Percentiles rank a stretch among this genome's conserved stretches.
Conservation (phyloP, 2,113 vertebrate species). For the Menura novaehollandiae region DNA sequence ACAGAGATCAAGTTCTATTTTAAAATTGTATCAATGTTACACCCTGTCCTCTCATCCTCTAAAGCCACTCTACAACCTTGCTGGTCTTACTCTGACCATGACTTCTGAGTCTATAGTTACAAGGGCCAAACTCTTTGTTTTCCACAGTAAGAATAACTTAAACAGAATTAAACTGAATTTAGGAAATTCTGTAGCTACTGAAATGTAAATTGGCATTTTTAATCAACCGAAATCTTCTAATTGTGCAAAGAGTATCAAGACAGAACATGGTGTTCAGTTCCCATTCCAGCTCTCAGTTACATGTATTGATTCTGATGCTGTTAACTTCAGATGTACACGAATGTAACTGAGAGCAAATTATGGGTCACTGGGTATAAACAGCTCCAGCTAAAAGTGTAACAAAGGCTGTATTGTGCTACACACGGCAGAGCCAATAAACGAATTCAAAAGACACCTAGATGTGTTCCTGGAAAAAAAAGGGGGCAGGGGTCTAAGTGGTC, state of each 20-base stretch:
- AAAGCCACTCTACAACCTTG: background rate
- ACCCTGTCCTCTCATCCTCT: background rate
- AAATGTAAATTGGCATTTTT: background rate
- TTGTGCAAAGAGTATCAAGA: background rate
- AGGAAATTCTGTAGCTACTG: background rate
- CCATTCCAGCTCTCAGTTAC: background rate
- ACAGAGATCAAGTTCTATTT: background rate
- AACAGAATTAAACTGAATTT: background rate
- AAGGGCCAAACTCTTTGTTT: background rate
- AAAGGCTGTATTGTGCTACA: slow-evolving; percentile 73
- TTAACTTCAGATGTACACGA: background rate
- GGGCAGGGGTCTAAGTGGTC: slow-evolving; percentile 38
- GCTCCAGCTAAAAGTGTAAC: slow-evolving; percentile 48
- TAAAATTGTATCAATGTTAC: background rate
- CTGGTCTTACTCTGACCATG: background rate
- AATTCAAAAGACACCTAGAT: slow-evolving; percentile 76
- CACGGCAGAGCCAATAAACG: slow-evolving; percentile 63
- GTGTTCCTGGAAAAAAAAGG: slow-evolving; percentile 65
- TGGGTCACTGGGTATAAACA: slow-evolving; percentile 28
- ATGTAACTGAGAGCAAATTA: slow-evolving; percentile 10
- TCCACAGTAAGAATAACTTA: background rate
- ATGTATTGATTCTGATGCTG: background rate
- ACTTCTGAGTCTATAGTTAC: background rate
- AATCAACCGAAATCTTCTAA: background rate
- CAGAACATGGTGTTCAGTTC: background rate